A percentile compares a stretch with the other conserved stretches of the same genome.
These are phyloP conservation scores for Isaurus tuberculatus DNA, from an alignment of 92 coral and sea anemone species.

Conservation along the genomic window DNA sequence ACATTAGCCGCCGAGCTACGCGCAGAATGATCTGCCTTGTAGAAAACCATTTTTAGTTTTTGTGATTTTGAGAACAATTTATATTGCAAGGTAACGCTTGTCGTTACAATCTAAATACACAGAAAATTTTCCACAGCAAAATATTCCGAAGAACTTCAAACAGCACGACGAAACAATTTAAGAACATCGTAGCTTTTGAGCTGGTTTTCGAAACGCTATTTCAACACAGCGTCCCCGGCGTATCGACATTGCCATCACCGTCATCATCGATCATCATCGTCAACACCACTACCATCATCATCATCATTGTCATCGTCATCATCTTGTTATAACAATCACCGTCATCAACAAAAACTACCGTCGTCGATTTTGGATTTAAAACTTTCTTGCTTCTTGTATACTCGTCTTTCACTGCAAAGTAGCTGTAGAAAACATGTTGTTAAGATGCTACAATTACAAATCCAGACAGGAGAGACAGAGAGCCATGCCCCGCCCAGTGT, in stretches of 20 bases:
- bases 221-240: no score
- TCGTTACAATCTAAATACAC: no score
- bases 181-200: no score
- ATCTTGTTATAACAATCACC: neutral
- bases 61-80: no score
- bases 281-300: neutral
- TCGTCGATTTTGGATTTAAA: neutral
- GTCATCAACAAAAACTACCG: neutral
- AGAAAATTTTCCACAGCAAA: no score
- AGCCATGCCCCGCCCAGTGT: conserved; percentile 40
- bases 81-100: no score
- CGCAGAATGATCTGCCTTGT: no score
- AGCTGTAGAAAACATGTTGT: neutral
- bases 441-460: neutral
- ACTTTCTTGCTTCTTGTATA: neutral
- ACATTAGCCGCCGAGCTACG: no score
- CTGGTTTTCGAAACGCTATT: no score
- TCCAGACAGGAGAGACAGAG: conserved; percentile 43
- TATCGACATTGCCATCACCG: neutral
- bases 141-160: no score
- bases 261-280: neutral
- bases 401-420: neutral
- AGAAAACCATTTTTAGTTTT: no score
- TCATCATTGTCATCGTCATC: neutral
- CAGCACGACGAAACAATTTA: no score